phyloP scores from a whole-genome alignment of 1,140 invertebrate genomes.

The Cherax destructor region DNA sequence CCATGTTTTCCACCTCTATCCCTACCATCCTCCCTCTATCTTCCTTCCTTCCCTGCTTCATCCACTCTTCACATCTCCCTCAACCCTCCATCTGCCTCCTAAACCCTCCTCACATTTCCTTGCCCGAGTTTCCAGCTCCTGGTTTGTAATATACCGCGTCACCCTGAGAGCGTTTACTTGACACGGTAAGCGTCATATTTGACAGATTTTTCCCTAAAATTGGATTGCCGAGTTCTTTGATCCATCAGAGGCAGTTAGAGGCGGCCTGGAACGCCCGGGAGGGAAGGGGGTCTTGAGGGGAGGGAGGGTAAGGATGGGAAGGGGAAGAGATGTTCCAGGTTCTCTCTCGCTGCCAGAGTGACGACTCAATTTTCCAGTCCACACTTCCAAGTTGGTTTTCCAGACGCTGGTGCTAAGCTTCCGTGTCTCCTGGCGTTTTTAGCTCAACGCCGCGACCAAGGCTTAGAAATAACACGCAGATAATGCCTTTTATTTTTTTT shows the following conservation, averaged over 20 bases:
- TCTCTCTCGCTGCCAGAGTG: conserved; percentile 21
- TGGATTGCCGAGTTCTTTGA: conserved; percentile 67
- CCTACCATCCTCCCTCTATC: not conserved
- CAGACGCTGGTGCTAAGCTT: not conserved
- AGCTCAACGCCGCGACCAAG: no score
- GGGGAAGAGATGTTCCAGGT: not conserved
- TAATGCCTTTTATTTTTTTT: no score
- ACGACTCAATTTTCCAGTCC: conserved; percentile 11
- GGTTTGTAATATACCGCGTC: conserved; percentile 58
- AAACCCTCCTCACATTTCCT: conserved; percentile 36
- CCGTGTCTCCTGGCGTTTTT: not conserved
- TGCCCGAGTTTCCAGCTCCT: conserved; percentile 39
- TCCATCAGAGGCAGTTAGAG: conserved; percentile 67
- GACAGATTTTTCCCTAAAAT: conserved; percentile 68
- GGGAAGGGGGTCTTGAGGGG: not conserved
- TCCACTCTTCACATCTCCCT: not conserved
- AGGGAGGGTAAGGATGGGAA: not conserved
- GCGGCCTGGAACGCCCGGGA: conserved; percentile 46
- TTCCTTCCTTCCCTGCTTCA: not conserved
- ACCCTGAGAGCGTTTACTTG: conserved; percentile 64
- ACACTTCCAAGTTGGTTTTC: not conserved
- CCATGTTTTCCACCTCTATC: not conserved
- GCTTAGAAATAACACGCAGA: no score
- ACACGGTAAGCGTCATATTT: conserved; percentile 67
- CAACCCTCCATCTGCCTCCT: not conserved